These are phyloP conservation scores for Julus scanicus DNA, from an alignment of 2,888 invertebrate genomes.

Conservation along the genomic window DNA sequence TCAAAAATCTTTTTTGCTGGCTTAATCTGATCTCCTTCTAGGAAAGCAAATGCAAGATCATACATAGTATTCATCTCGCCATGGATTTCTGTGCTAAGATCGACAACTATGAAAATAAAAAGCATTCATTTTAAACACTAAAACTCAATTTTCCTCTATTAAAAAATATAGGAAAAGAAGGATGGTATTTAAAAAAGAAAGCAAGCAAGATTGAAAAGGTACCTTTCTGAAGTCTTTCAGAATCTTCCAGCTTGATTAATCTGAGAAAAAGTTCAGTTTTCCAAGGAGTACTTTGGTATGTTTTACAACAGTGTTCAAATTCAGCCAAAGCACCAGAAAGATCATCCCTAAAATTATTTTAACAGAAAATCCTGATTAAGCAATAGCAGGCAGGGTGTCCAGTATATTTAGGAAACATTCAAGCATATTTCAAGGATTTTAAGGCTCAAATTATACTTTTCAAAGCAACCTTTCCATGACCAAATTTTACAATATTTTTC, in stretches of 20 bases:
- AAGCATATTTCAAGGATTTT: too few species aligned
- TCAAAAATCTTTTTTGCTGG: constrained; percentile 87
- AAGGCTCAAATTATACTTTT: too few species aligned
- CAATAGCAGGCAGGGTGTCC: constrained; percentile 53
- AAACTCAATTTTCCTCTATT: neutral
- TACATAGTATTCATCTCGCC: constrained; percentile 87
- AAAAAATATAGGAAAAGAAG: too few species aligned
- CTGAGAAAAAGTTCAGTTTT: constrained; percentile 78
- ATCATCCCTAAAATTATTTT: constrained; percentile 71
- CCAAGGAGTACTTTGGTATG: constrained; percentile 78
- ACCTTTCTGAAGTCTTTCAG: constrained; percentile 78
- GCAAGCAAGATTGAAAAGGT: neutral
- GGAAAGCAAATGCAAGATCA: constrained; percentile 83
- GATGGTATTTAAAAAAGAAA: too few species aligned
- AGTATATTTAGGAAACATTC: too few species aligned
- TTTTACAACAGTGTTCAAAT: constrained; percentile 77
- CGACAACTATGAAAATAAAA: constrained; percentile 71
- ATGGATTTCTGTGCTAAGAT: constrained; percentile 79
- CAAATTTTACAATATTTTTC: neutral
- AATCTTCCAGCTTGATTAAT: constrained; percentile 71
- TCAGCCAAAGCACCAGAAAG: constrained; percentile 75
- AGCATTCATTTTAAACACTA: neutral
- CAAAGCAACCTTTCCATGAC: neutral
- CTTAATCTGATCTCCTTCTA: constrained; percentile 81
- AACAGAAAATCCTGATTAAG: constrained; percentile 52